Percentiles rank a stretch among this genome's conserved stretches.
phyloP scores from a whole-genome alignment of 2,113 vertebrate species.

The Pelusios castaneus region DNA sequence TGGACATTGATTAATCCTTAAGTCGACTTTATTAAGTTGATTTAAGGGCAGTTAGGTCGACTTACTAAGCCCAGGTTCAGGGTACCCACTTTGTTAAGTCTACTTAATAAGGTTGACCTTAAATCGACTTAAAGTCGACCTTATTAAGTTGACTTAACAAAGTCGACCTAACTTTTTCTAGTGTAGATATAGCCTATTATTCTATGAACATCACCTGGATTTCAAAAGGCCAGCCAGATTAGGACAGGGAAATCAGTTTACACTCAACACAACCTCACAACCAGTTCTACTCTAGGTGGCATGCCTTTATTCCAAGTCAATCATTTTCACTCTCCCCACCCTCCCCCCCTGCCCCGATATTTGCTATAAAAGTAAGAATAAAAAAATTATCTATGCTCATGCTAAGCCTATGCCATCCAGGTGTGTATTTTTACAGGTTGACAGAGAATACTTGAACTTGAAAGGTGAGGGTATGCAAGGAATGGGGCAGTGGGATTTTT shows the following conservation, averaged over 20 bases:
- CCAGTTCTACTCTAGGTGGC: not conserved
- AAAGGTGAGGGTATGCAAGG: not conserved
- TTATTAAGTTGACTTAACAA: no score
- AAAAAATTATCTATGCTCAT: not conserved
- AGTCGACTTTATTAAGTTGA: no score
- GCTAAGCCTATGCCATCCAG: not conserved
- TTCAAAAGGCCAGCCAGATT: not conserved
- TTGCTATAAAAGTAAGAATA: not conserved
- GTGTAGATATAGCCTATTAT: no score
- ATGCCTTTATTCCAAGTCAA: not conserved
- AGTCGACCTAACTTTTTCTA: no score
- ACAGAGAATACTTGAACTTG: not conserved
- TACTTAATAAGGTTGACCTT: no score
- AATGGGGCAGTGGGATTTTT: not conserved
- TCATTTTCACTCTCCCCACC: rapidly evolving
- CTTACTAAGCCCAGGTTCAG: no score
- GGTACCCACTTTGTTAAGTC: no score
- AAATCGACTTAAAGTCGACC: no score
- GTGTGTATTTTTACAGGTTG: not conserved
- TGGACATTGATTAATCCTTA: no score
- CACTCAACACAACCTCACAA: not conserved
- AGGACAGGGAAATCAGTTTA: not conserved
- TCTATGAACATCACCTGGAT: rapidly evolving
- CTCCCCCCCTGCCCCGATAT: not conserved
- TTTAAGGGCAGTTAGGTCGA: no score